Base-by-base conservation (phyloP, 2,888 invertebrate species). In the Oligia strigilis region DNA sequence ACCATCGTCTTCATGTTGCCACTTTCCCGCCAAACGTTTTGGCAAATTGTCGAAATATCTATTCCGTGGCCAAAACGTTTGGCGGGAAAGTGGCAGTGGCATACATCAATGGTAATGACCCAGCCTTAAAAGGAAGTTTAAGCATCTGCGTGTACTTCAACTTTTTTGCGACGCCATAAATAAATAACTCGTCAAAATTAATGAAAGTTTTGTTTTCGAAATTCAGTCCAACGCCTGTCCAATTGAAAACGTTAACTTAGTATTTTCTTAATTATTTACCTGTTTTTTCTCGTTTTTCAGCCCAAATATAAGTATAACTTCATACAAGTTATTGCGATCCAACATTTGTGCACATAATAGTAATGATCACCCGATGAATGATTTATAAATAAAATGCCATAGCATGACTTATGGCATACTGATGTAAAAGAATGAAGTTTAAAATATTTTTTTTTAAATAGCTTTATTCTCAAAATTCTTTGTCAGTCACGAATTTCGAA, bases 331-430 rank as follows among this genome's bases (percentile, higher is more conserved):
- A 55, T 19, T 19, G 64, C 8, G n/a, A 52, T 23, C 6, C 4
- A 62, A 64, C 8, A 71, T 19, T 43, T 55, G 4, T 9, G 8
- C 36, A 46, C 14, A 49, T 65, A 69, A 65, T 11, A 65, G 67
- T 86, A 55, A 87, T 69, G 84, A 69, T 83, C 40, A 67, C 43
- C n/a, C 62, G 60, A 72, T 65, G 46, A 74, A 36, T 0, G 23
- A 40, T 49, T 29, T 13, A 6, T 9, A 29, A n/a, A 23, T 6
- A 46, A 72, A 72, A 67, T 83, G 52, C 29, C 58, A 64, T 52
- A 66, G 19, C 52, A 23, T 64, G 46, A 46, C 46, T 29, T 36
- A 60, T 46, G 71, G 64, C 66, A 58, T 49, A 19, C 23, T 69
- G 67, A 72, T 49, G 23, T 36, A 14, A 76, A 52, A 69, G 1